phyloP scores from a whole-genome alignment of 35 echinoderm and acorn worm genomes.

The Lytechinus pictus region DNA sequence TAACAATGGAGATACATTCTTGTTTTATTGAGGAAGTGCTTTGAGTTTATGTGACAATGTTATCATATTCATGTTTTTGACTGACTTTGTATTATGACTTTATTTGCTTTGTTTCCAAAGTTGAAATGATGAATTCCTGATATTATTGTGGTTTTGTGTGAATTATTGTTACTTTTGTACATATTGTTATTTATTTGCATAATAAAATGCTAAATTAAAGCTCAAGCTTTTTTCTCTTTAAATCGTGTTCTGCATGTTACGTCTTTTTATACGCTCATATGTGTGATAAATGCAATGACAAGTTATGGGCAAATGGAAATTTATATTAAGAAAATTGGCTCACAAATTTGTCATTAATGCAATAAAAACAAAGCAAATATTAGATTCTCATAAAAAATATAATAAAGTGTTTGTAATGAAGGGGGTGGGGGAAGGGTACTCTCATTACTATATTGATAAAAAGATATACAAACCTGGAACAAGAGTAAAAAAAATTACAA shows the following conservation, averaged over 20 bases:
- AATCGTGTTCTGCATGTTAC: neutral
- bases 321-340: neutral
- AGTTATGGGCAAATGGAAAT: neutral
- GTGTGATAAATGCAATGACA: neutral
- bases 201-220: constrained; percentile 33
- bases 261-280: neutral
- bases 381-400: no score
- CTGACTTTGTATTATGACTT: no score
- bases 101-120: neutral
- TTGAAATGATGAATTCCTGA: neutral
- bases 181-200: constrained; percentile 43
- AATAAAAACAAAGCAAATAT: neutral
- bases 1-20: no score
- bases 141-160: neutral
- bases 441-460: no score
- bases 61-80: neutral
- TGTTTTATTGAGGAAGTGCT: neutral
- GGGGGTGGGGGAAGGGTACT: no score
- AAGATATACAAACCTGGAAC: no score
- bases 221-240: neutral
- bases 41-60: neutral
- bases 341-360: neutral
- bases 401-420: no score
- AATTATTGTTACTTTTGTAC: constrained; percentile 31
- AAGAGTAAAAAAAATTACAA: no score